Percentiles rank a stretch among this genome's conserved stretches.
phyloP scores from a whole-genome alignment of 2,888 invertebrate genomes.

The Achlya flavicornis region DNA sequence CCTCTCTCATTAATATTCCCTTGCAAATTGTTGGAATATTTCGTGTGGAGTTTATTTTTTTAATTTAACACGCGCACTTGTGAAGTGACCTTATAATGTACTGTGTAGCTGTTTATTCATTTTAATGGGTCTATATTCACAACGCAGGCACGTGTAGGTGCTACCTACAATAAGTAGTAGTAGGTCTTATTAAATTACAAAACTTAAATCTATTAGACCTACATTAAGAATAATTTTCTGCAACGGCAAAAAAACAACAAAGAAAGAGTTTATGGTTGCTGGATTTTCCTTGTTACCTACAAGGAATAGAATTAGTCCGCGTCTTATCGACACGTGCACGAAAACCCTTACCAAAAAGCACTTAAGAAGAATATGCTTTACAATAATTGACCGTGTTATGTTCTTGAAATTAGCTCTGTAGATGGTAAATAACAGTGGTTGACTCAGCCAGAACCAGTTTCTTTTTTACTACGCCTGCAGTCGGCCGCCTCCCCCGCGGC shows the following conservation, averaged over 20 bases:
- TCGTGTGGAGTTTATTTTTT: conserved; percentile 42
- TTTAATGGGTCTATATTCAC: background rate
- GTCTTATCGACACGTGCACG: too few relatives aligned
- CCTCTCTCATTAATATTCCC: conserved; percentile 73
- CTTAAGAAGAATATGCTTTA: background rate
- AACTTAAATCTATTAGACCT: too few relatives aligned
- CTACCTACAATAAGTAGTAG: too few relatives aligned
- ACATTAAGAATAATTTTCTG: too few relatives aligned
- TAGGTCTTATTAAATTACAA: too few relatives aligned
- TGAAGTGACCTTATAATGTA: conserved; percentile 11
- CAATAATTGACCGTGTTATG: conserved; percentile 2
- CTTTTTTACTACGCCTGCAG: conserved; percentile 12
- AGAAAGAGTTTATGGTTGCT: background rate
- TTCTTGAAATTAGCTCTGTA: background rate
- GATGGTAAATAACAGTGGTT: conserved; percentile 57
- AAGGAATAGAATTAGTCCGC: too few relatives aligned
- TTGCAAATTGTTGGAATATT: conserved; percentile 62
- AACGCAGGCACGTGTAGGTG: too few relatives aligned
- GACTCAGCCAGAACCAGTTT: conserved; percentile 58
- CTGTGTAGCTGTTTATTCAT: background rate
- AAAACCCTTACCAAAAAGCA: too few relatives aligned
- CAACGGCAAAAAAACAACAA: too few relatives aligned
- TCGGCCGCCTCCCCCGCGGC: conserved; percentile 54
- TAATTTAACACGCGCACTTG: conserved; percentile 31
- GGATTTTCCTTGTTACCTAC: too few relatives aligned